Conservation (phyloP, 2,113 vertebrate species). For the Panthera tigris region DNA sequence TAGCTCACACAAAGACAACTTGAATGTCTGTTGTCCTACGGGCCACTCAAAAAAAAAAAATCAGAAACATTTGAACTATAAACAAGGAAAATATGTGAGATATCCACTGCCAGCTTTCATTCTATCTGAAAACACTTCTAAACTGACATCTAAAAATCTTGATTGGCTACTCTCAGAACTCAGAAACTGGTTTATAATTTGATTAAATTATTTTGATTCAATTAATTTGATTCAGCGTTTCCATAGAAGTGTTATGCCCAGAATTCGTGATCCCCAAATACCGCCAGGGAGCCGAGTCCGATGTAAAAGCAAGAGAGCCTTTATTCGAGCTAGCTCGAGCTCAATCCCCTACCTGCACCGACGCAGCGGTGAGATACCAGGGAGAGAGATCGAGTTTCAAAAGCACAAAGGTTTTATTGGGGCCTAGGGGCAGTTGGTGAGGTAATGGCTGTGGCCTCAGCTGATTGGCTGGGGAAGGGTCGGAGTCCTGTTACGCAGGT, state of each 20-base stretch:
- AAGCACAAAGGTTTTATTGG: too few species aligned
- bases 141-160: not conserved
- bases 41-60: not conserved
- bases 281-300: too few species aligned
- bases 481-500: too few species aligned
- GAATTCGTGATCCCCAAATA: too few species aligned
- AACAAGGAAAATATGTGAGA: not conserved
- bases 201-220: not conserved
- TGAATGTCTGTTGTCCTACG: not conserved
- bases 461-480: too few species aligned
- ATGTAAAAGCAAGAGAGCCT: too few species aligned
- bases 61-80: not conserved
- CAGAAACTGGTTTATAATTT: not conserved
- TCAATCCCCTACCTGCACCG: too few species aligned
- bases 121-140: not conserved
- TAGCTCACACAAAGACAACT: not conserved
- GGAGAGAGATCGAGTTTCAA: too few species aligned
- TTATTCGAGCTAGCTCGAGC: too few species aligned
- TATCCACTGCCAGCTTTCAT: not conserved
- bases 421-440: too few species aligned
- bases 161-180: not conserved
- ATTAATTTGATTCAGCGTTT: not conserved
- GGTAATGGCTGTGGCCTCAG: too few species aligned
- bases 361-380: too few species aligned
- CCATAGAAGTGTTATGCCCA: not conserved